Percentiles rank a stretch among this genome's conserved stretches.
Conservation (phyloP, 2,888 invertebrate genomes). For the Yponomeuta malinellus region DNA sequence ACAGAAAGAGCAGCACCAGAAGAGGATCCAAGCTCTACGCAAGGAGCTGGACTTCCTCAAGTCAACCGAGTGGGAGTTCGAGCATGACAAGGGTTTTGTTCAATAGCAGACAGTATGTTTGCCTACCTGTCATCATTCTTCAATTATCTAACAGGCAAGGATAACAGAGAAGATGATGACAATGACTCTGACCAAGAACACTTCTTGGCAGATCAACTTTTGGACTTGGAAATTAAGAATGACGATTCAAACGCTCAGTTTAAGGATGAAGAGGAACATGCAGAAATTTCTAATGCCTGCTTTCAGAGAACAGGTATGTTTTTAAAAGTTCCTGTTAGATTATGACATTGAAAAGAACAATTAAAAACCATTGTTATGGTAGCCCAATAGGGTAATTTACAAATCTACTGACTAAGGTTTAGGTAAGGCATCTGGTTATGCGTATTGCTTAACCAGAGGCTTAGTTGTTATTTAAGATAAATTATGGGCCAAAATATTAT, state of each 20-base stretch:
- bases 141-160: conserved; percentile 43
- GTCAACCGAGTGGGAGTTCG: conserved; percentile 88
- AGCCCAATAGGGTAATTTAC: no score
- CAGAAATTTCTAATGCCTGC: conserved; percentile 32
- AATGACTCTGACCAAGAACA: conserved; percentile 41
- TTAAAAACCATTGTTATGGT: no score
- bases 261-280: conserved; percentile 24
- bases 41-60: conserved; percentile 87
- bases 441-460: no score
- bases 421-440: no score
- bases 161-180: conserved; percentile 29
- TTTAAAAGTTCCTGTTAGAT: not conserved
- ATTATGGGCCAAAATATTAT: not conserved
- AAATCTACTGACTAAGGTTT: no score
- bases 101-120: conserved; percentile 61
- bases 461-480: not conserved
- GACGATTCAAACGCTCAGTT: conserved; percentile 20
- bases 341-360: no score
- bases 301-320: conserved; percentile 55
- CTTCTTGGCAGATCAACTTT: conserved; percentile 55
- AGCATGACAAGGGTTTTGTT: conserved; percentile 80
- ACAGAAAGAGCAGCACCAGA: conserved; percentile 81
- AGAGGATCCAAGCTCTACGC: conserved; percentile 81
- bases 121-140: conserved; percentile 57
- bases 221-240: conserved; percentile 49